phyloP scores from a whole-genome alignment of 2,113 vertebrate species.

The Barbus barbus region DNA sequence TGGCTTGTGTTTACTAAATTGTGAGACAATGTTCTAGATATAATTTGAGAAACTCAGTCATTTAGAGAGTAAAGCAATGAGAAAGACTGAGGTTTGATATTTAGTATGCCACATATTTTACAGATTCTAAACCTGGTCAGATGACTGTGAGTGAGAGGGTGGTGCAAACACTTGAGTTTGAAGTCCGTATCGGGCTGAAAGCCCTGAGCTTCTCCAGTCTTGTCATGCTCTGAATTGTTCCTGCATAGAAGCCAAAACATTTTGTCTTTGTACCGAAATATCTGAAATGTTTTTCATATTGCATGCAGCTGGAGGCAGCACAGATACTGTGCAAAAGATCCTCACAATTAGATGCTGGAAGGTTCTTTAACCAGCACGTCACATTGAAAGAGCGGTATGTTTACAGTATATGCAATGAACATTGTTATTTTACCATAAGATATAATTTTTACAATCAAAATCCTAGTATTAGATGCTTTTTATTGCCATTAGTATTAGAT shows the following conservation, averaged over 20 bases:
- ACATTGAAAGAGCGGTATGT: neutral
- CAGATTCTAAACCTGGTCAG: neutral
- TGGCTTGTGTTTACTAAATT: neutral
- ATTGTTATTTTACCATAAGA: neutral
- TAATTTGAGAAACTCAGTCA: neutral
- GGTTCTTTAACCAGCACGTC: neutral
- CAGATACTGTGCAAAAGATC: neutral
- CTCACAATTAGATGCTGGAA: neutral
- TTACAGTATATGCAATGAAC: neutral
- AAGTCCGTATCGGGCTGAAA: conserved; percentile 43
- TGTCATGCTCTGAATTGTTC: conserved; percentile 63
- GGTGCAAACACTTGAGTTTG: neutral
- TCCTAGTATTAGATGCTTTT: neutral
- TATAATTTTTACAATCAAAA: neutral
- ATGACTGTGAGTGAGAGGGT: neutral
- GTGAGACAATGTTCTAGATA: neutral
- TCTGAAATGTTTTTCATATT: conserved; percentile 62
- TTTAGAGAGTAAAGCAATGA: neutral
- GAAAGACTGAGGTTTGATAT: neutral
- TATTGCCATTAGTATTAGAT: neutral
- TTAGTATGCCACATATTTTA: neutral
- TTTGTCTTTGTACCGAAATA: conserved; percentile 58
- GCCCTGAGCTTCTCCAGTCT: conserved; percentile 56
- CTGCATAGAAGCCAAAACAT: conserved; percentile 62
- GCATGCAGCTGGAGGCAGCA: conserved; percentile 40